Evolutionary conservation across 2,888 invertebrate genomes (phyloP).

Genomic region (Noctua fimbriata): DNA sequence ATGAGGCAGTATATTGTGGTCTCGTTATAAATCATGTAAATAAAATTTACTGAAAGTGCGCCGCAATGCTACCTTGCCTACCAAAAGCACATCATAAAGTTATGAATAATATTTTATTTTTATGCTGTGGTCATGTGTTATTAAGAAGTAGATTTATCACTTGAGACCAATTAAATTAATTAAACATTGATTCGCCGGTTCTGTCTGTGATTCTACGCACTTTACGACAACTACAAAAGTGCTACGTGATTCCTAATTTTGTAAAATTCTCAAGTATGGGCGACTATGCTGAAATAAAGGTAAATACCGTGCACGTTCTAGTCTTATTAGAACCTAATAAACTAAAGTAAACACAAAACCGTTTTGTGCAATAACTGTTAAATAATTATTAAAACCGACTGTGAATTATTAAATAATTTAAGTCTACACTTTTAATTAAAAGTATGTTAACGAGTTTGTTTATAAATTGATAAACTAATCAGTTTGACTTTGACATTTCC

Average conservation of each 20-base stretch:
- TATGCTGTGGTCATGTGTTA: slow-evolving; percentile 42
- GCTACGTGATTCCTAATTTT: background rate
- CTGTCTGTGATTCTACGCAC: slow-evolving; percentile 9
- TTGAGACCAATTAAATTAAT: slow-evolving; percentile 27
- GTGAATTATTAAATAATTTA: background rate
- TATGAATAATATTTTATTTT: slow-evolving; percentile 30
- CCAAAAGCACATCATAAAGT: background rate
- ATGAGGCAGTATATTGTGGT: background rate
- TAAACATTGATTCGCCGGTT: slow-evolving; percentile 21
- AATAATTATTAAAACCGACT: slow-evolving; percentile 3
- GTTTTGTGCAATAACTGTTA: background rate
- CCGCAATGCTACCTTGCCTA: no score
- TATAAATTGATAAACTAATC: slow-evolving; percentile 83
- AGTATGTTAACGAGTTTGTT: slow-evolving; percentile 77
- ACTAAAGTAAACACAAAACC: background rate
- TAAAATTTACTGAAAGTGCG: background rate
- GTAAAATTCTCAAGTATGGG: slow-evolving; percentile 66
- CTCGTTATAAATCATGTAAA: background rate
- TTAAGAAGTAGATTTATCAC: slow-evolving; percentile 2
- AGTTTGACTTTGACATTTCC: slow-evolving; percentile 83
- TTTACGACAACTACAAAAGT: background rate
- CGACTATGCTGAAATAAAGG: slow-evolving; percentile 76
- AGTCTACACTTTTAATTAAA: slow-evolving; percentile 38
- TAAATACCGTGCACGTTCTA: slow-evolving; percentile 52
- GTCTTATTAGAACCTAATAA: background rate